Percentiles rank a stretch among this genome's conserved stretches.
phyloP scores from a whole-genome alignment of 2,113 vertebrate species.

The Motacilla tschutschensis region DNA sequence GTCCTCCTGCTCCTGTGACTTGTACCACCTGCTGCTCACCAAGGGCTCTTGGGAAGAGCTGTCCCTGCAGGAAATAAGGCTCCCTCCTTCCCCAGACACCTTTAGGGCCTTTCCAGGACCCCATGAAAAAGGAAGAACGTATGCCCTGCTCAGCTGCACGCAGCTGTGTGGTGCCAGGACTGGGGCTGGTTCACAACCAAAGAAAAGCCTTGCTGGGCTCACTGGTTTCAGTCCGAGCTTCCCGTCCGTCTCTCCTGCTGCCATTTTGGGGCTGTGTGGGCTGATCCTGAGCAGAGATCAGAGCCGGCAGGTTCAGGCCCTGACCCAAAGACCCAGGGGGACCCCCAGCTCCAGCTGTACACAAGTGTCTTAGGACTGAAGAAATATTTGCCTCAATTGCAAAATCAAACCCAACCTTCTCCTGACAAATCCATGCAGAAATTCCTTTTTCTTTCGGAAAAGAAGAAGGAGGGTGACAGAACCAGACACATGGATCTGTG shows the following conservation, averaged over 20 bases:
- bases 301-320: neutral
- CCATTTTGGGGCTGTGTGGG: neutral
- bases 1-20: neutral
- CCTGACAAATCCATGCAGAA: neutral
- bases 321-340: neutral
- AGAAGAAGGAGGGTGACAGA: neutral
- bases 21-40: neutral
- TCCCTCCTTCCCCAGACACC: neutral
- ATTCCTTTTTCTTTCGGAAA: neutral
- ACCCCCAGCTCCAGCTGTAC: neutral
- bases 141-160: neutral
- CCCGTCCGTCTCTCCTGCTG: neutral
- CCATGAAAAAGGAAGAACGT: neutral
- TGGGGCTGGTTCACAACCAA: neutral
- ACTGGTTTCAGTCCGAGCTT: neutral
- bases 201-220: neutral
- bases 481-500: neutral
- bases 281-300: neutral
- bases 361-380: neutral
- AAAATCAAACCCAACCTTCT: neutral
- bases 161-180: neutral
- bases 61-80: neutral
- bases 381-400: neutral
- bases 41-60: neutral
- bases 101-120: neutral